Base-by-base conservation (phyloP, 2,888 invertebrate species). In the Cynaeus angustus region DNA sequence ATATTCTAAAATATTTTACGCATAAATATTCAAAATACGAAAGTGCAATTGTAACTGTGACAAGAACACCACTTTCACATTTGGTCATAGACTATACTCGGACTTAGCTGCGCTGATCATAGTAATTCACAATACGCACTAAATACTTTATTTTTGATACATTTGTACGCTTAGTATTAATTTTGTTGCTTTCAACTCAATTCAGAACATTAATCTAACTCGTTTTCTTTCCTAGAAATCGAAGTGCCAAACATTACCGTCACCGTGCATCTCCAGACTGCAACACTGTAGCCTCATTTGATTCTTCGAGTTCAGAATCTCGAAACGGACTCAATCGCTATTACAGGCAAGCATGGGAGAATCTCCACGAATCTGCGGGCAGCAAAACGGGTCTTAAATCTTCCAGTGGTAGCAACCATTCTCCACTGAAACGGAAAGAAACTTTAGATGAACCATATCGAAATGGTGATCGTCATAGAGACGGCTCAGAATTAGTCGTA, bases 291-390 rank as follows among this genome's bases (percentile, higher is more conserved):
- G 95, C 94, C 56, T 95, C 96, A 12, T 92, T 95, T 83, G 95
- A 94, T 83, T 95, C 95, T 58, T 94, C 95, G 56, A 93, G 94
- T 56, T 94, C 94, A 0, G 95, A 95, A 81, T 94, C 94, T 6
- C 89, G 94, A 56, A 90, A 91, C 79, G 89, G 89, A 12, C 88
- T 97, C 72, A 96, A 95, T 83, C 89, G 95, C 68, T 96, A 94
- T 85, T 96, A 96, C 86, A 90, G 95, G 26, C 94, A 95, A 84
- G 96, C 96, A 1, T 97, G 97, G 97, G 96, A 96, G 83, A 95
- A 96, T 83, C 88, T 97, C 1, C 94, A 95, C 83, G 94, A 95
- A 83, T 91, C 93, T 3, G 90, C 94, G 2, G 91, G 90, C 0
- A 88, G 89, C 14, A 91, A 90, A 80, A 80, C 83, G 0, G 83